Conservation (phyloP, 1,140 invertebrate genomes). For the Apocrypta bakeri region DNA sequence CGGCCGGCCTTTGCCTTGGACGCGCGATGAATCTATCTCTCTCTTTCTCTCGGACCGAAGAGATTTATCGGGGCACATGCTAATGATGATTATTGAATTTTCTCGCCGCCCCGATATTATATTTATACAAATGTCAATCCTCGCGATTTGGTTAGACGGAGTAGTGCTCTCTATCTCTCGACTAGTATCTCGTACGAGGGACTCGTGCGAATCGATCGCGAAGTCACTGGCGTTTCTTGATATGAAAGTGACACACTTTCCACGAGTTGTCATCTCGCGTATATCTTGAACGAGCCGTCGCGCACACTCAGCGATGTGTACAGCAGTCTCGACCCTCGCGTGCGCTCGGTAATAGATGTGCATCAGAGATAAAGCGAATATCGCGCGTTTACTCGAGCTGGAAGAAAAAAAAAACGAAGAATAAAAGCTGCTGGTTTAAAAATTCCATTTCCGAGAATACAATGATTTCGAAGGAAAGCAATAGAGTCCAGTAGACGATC, state of each 20-base stretch:
- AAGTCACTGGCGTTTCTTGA: constrained; percentile 26
- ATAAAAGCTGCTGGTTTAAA: no score
- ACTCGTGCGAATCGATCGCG: constrained; percentile 39
- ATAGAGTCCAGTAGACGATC: no score
- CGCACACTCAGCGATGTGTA: no score
- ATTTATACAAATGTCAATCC: no score
- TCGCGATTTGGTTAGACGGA: no score
- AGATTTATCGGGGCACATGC: constrained; percentile 6
- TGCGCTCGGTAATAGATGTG: constrained; percentile 2
- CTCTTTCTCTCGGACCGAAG: background rate
- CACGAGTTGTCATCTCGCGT: constrained; percentile 32
- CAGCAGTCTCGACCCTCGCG: no score
- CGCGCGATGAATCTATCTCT: background rate
- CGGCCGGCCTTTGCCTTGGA: constrained; percentile 48
- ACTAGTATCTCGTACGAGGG: no score
- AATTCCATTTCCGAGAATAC: no score
- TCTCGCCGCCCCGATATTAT: background rate
- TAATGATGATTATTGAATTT: background rate
- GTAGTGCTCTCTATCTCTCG: no score
- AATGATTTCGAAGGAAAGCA: no score
- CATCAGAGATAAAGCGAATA: background rate
- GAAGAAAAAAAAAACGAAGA: background rate
- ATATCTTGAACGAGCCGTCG: background rate
- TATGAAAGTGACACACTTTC: constrained; percentile 42
- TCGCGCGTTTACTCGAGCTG: no score